Conservation (phyloP, 2,888 invertebrate species). For the Caradrina kadenii region DNA sequence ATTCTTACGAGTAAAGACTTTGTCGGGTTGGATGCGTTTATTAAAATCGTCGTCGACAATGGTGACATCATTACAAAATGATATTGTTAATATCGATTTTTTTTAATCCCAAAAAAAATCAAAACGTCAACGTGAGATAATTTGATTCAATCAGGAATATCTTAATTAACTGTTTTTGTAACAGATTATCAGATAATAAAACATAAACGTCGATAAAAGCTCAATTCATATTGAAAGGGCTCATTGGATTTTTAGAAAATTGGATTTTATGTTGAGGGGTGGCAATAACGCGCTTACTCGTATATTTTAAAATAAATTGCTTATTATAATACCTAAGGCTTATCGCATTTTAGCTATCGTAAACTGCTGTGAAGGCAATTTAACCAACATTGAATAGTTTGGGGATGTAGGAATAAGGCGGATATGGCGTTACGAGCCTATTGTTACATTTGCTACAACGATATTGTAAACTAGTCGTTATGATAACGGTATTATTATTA, state of each 20-base stretch:
- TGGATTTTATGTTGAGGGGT: slow-evolving; percentile 66
- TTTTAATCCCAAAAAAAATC: slow-evolving; percentile 13
- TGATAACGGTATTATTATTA: slow-evolving; percentile 66
- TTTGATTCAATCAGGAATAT: slow-evolving; percentile 40
- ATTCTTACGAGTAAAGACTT: slow-evolving; percentile 89
- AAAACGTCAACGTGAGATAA: slow-evolving; percentile 2
- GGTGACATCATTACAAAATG: slow-evolving; percentile 28
- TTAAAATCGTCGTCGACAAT: slow-evolving; percentile 67
- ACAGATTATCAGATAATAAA: slow-evolving; percentile 54
- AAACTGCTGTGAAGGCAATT: slow-evolving; percentile 76
- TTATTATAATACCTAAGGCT: slow-evolving; percentile 72
- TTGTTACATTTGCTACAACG: slow-evolving; percentile 67
- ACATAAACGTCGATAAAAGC: slow-evolving; percentile 57
- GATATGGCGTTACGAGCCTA: slow-evolving; percentile 66
- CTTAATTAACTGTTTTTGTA: slow-evolving; percentile 54
- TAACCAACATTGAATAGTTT: slow-evolving; percentile 76
- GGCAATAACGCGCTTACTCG: slow-evolving; percentile 69
- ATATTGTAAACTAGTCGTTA: slow-evolving; percentile 67
- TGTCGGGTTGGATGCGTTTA: slow-evolving; percentile 83
- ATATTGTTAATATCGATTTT: slow-evolving; percentile 16
- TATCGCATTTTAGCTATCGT: slow-evolving; percentile 74
- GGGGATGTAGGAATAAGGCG: slow-evolving; percentile 69
- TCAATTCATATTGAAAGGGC: slow-evolving; percentile 61
- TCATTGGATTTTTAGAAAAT: slow-evolving; percentile 68
- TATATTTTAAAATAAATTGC: slow-evolving; percentile 78